Evolutionary conservation across 2,797 vertebrate genomes (phyloP).

Genomic region (Syngnathus rostellatus): DNA sequence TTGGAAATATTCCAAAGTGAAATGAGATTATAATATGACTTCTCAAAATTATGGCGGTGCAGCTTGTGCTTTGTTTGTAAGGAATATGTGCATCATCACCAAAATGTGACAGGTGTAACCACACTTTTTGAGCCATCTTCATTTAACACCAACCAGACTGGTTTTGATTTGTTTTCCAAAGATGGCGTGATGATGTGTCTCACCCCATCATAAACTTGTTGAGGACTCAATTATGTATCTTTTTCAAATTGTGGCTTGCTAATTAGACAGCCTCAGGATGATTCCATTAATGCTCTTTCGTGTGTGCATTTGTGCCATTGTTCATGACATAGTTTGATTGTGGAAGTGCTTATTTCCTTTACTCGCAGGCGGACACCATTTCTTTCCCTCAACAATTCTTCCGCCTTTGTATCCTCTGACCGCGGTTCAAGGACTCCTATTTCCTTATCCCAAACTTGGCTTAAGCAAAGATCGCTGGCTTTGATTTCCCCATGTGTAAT

Average conservation of each 20-base stretch:
- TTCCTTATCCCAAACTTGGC: conserved; percentile 33
- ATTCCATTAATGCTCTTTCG: no score
- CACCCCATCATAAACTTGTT: conserved; percentile 32
- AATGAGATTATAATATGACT: no score
- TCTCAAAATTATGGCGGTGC: background rate
- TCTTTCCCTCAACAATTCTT: conserved; percentile 21
- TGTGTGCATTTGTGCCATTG: conserved; percentile 3
- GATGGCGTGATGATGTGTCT: conserved; percentile 29
- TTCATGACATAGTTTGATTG: conserved; percentile 40
- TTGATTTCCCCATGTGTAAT: conserved; percentile 33
- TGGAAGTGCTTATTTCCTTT: conserved; percentile 66
- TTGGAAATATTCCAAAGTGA: background rate
- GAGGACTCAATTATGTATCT: conserved; percentile 25
- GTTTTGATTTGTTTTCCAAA: background rate
- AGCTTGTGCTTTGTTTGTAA: background rate
- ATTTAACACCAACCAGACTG: background rate
- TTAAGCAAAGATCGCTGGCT: conserved; percentile 34
- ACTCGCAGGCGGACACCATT: conserved; percentile 43
- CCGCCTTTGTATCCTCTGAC: conserved; percentile 53
- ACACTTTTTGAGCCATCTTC: background rate
- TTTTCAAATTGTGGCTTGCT: conserved; percentile 22
- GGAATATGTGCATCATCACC: background rate
- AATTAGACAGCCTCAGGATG: conserved; percentile 18
- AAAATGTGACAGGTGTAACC: background rate
- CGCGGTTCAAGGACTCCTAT: conserved; percentile 35